Conservation (phyloP, 2,797 vertebrate genomes). For the Sphenodon punctatus region DNA sequence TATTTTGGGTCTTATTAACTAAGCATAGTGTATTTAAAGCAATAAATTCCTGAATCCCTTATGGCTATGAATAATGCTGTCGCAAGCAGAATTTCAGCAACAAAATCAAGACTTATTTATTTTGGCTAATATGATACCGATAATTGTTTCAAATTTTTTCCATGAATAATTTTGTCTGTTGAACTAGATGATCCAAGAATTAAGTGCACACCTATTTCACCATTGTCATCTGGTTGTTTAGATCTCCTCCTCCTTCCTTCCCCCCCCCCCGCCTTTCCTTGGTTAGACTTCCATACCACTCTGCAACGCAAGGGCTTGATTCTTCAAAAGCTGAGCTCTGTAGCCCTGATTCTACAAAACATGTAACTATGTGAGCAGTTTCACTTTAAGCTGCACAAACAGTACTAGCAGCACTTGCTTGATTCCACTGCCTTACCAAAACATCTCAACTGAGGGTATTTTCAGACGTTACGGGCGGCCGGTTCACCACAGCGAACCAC, state of each 20-base stretch:
- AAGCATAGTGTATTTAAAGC: slow-evolving; percentile 22
- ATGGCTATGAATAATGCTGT: slow-evolving; percentile 16
- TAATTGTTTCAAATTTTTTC: background rate
- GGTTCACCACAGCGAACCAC: too few species aligned
- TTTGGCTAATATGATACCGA: slow-evolving; percentile 1
- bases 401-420: background rate
- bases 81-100: slow-evolving; percentile 25
- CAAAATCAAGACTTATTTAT: slow-evolving; percentile 6
- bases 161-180: background rate
- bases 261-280: background rate
- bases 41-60: slow-evolving; percentile 32
- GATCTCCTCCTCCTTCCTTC: too few species aligned
- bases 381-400: too few species aligned
- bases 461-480: too few species aligned
- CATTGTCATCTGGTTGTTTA: too few species aligned
- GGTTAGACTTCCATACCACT: background rate
- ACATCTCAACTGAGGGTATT: too few species aligned
- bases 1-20: slow-evolving; percentile 40
- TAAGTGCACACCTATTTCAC: background rate
- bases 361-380: too few species aligned
- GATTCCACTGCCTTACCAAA: too few species aligned
- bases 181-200: background rate
- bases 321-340: too few species aligned
- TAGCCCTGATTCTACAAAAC: too few species aligned
- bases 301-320: too few species aligned